A percentile compares a stretch with the other conserved stretches of the same genome.
These are phyloP conservation scores for Tetramorium parvispinum DNA, from an alignment of 1,140 invertebrate genomes.

Conservation along the genomic window DNA sequence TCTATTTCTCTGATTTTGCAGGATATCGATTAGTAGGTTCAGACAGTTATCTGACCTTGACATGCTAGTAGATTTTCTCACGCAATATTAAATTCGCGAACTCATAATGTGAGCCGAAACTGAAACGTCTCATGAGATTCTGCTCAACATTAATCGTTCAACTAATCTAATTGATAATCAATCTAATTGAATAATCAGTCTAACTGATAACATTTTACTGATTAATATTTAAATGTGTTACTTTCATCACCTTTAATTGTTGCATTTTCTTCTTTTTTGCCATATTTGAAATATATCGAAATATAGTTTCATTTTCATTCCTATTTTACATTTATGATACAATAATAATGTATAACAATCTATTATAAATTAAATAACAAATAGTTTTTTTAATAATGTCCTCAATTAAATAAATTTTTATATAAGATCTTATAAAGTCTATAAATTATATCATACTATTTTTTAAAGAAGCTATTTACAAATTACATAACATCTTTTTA, in stretches of 20 bases:
- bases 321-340: not conserved
- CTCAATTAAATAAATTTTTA: not conserved
- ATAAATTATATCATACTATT: not conserved
- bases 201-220: not conserved
- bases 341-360: not conserved
- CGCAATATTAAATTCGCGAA: not conserved
- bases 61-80: constrained; percentile 20
- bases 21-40: constrained; percentile 62
- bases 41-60: constrained; percentile 60
- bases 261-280: not conserved
- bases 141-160: not conserved
- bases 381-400: not conserved
- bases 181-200: not conserved
- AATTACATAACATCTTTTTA: not conserved
- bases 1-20: constrained; percentile 1
- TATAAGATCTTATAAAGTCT: not conserved
- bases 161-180: not conserved
- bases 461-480: not conserved
- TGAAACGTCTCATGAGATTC: constrained; percentile 7
- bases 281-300: not conserved
- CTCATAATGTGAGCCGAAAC: not conserved
- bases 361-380: not conserved
- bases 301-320: not conserved
- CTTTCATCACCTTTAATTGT: not conserved
- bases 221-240: not conserved